Conservation (phyloP, 2,888 invertebrate genomes). For the Parthenolecanium corni region DNA sequence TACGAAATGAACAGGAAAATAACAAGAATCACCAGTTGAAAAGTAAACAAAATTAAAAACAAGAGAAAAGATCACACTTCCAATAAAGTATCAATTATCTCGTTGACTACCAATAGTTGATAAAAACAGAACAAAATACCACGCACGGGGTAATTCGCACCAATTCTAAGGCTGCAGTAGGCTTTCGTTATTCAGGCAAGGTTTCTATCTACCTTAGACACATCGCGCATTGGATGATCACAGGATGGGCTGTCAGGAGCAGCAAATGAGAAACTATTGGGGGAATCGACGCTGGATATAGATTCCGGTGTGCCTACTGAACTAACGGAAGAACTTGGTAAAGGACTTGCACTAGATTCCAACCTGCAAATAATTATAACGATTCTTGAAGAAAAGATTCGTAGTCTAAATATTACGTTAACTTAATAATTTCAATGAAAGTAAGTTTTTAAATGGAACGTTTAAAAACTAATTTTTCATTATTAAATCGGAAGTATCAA, state of each 20-base stretch:
- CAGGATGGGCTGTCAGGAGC: constrained; percentile 21
- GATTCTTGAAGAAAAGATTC: no score
- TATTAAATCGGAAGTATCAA: no score
- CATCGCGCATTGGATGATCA: constrained; percentile 24
- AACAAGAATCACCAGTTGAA: neutral
- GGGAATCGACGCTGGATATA: constrained; percentile 18
- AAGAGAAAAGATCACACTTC: neutral
- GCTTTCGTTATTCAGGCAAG: neutral
- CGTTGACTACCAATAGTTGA: neutral
- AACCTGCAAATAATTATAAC: constrained; percentile 10
- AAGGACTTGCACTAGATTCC: constrained; percentile 9
- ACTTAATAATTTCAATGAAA: no score
- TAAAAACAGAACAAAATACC: neutral
- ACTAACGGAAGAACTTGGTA: constrained; percentile 21
- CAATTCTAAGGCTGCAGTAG: neutral
- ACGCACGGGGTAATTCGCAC: no score
- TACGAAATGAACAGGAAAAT: no score
- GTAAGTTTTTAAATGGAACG: no score
- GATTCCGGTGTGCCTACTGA: constrained; percentile 21
- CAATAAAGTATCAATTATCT: neutral
- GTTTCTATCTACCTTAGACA: constrained; percentile 16
- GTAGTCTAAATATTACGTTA: no score
- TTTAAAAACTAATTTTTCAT: no score
- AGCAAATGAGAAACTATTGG: constrained; percentile 15
- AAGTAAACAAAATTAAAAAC: neutral